Percentiles rank a stretch among this genome's conserved stretches.
Evolutionary conservation across 2,797 vertebrate species (phyloP).

Genomic region (Agapornis canus): DNA sequence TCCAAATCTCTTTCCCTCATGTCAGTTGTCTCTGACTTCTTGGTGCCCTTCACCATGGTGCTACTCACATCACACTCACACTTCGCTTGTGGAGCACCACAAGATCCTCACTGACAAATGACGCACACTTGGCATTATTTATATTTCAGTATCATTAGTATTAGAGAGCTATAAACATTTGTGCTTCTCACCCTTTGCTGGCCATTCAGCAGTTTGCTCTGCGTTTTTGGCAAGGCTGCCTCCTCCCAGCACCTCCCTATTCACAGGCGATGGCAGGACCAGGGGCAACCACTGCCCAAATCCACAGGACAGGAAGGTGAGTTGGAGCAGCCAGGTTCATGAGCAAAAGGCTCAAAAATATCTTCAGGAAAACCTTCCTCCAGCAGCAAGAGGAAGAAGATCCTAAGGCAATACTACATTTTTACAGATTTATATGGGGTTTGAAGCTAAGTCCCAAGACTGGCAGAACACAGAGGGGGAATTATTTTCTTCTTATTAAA

Average conservation of each 20-base stretch:
- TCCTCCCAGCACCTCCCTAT: neutral
- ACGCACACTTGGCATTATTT: neutral
- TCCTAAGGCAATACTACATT: neutral
- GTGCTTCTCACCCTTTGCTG: rapidly evolving
- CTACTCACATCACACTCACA: neutral
- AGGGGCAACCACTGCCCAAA: rapidly evolving
- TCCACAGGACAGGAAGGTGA: neutral
- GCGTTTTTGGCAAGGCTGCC: neutral
- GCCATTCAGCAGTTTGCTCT: neutral
- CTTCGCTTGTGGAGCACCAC: neutral
- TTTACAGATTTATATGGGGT: conserved; percentile 33
- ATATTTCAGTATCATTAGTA: neutral
- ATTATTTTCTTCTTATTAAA: conserved; percentile 63
- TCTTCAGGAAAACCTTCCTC: neutral
- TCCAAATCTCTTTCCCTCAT: rapidly evolving
- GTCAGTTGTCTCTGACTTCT: rapidly evolving
- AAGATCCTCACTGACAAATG: rapidly evolving
- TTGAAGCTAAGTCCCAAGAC: conserved; percentile 41
- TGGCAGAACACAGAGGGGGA: neutral
- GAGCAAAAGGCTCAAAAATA: neutral
- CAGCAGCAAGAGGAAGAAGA: neutral
- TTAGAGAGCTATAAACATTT: neutral
- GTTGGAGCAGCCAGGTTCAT: neutral
- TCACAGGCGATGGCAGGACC: rapidly evolving
- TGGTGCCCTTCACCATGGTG: neutral